A percentile compares a stretch with the other conserved stretches of the same genome.
Evolutionary conservation across 2,797 vertebrate genomes (phyloP).

Genomic region (Anniella stebbinsi): DNA sequence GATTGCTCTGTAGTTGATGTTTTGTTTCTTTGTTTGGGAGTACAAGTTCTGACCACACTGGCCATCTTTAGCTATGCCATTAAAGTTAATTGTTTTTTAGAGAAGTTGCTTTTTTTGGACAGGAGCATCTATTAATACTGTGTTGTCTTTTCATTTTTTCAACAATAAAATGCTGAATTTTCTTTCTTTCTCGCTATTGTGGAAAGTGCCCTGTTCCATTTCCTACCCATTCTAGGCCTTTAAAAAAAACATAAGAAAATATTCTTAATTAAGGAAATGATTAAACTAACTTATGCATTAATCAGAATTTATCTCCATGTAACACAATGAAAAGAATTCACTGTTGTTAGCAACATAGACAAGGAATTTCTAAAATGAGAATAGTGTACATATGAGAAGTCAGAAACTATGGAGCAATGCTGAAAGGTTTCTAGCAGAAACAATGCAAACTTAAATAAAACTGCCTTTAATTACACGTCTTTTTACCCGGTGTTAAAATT

Average conservation of each 20-base stretch:
- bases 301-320: slow-evolving; percentile 36
- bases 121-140: not conserved
- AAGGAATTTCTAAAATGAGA: slow-evolving; percentile 47
- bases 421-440: slow-evolving; percentile 52
- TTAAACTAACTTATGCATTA: slow-evolving; percentile 51
- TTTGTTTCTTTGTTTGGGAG: not conserved
- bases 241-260: slow-evolving; percentile 41
- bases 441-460: slow-evolving; percentile 60
- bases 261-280: slow-evolving; percentile 63
- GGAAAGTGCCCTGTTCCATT: slow-evolving; percentile 10
- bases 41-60: not conserved
- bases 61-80: not conserved
- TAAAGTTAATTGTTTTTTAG: not conserved
- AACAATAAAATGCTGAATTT: not conserved
- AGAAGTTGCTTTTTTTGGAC: not conserved
- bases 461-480: slow-evolving; percentile 63
- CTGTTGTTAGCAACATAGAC: slow-evolving; percentile 30
- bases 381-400: slow-evolving; percentile 31
- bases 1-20: no score
- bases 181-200: not conserved
- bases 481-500: slow-evolving; percentile 71
- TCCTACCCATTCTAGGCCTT: not conserved
- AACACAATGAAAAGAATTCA: slow-evolving; percentile 38
- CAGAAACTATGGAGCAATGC: slow-evolving; percentile 2
- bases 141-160: not conserved